Evolutionary conservation across 2,113 vertebrate species (phyloP).

Genomic region (Scolopax mira): DNA sequence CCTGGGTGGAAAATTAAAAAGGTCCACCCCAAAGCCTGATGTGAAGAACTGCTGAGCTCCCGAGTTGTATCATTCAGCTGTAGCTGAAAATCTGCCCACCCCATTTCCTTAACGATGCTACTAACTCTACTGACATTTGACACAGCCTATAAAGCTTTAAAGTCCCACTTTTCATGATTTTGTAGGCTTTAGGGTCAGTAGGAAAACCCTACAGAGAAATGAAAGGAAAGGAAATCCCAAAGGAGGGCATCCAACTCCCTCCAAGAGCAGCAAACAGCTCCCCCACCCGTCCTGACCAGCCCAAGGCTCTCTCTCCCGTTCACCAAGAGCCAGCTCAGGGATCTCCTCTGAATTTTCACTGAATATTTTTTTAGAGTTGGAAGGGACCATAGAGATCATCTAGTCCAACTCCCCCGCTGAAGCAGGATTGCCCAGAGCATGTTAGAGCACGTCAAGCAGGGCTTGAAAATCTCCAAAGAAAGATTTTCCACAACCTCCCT

Average conservation of each 20-base stretch:
- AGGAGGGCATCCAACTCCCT: accelerated
- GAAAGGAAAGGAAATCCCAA: neutral
- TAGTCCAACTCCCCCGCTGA: no score
- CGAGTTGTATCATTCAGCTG: accelerated
- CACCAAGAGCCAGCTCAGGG: accelerated
- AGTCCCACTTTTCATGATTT: neutral
- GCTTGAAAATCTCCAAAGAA: no score
- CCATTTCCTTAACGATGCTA: accelerated
- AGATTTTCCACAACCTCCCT: no score
- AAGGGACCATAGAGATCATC: no score
- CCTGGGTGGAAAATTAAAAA: accelerated
- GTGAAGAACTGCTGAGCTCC: neutral
- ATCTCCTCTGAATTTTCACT: neutral
- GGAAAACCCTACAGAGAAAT: neutral
- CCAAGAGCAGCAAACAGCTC: neutral
- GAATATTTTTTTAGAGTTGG: no score
- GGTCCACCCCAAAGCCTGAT: neutral
- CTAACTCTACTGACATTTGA: no score
- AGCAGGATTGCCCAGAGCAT: no score
- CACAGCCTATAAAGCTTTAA: neutral
- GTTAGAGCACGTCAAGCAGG: no score
- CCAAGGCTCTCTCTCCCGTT: neutral
- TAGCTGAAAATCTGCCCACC: neutral
- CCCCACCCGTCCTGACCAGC: neutral
- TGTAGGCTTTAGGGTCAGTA: neutral